phyloP scores from a whole-genome alignment of 2,888 invertebrate genomes.

The Seira musarum region DNA sequence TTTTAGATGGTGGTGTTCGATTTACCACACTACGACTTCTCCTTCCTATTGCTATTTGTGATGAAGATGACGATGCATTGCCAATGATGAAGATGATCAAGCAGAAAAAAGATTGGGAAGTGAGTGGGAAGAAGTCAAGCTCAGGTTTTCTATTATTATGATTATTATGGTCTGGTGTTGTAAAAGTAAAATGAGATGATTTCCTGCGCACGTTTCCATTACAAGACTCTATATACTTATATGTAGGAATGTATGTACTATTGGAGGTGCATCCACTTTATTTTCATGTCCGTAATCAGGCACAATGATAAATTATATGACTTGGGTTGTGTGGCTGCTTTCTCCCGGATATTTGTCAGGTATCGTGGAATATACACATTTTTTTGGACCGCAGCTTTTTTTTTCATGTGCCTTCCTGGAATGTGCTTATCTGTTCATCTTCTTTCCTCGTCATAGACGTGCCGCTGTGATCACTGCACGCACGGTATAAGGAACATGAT shows the following conservation, averaged over 20 bases:
- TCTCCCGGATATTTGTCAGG: no score
- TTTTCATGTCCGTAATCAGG: no score
- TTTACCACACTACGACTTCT: no score
- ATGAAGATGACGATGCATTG: conserved; percentile 3
- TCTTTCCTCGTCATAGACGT: not conserved
- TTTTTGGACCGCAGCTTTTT: no score
- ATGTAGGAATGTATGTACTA: no score
- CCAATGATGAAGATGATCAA: conserved; percentile 1
- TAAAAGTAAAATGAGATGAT: conserved; percentile 31
- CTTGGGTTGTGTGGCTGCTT: no score
- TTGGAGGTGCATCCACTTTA: no score
- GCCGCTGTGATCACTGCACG: not conserved
- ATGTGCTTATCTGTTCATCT: conserved; percentile 39
- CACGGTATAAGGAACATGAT: no score
- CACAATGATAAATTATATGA: no score
- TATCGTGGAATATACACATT: no score
- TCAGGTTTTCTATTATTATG: conserved; percentile 1
- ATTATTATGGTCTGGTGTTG: conserved; percentile 14
- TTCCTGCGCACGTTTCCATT: conserved; percentile 26
- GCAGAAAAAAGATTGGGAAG: not conserved
- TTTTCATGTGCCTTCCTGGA: not conserved
- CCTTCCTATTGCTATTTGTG: no score
- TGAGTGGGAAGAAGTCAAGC: not conserved
- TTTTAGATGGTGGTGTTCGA: no score
- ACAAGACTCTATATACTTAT: conserved; percentile 9